A percentile compares a stretch with the other conserved stretches of the same genome.
phyloP scores from a whole-genome alignment of 2,888 invertebrate species.

The Leptopilina syphax region DNA sequence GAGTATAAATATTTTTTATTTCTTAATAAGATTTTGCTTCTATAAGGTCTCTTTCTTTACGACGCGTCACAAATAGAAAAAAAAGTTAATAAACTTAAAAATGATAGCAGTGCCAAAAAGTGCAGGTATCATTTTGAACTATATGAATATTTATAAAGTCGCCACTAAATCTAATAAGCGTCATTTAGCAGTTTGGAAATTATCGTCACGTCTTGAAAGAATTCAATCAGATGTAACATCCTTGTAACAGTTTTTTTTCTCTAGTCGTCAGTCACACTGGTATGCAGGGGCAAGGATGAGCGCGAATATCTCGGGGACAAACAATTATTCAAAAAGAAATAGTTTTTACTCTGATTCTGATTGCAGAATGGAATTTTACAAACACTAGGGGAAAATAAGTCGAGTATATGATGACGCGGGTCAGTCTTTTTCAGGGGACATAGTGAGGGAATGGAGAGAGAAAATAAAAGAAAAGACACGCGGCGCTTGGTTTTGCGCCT shows the following conservation, averaged over 20 bases:
- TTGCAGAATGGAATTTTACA: slow-evolving; percentile 33
- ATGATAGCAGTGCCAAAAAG: no score
- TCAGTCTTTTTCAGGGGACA: background rate
- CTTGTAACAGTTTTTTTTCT: slow-evolving; percentile 40
- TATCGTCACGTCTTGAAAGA: slow-evolving; percentile 36
- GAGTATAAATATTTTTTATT: no score
- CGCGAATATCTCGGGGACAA: slow-evolving; percentile 24
- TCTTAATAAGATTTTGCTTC: no score
- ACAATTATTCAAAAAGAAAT: slow-evolving; percentile 32
- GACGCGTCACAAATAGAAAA: no score
- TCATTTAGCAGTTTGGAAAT: slow-evolving; percentile 25
- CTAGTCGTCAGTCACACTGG: slow-evolving; percentile 1
- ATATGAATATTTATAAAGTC: background rate
- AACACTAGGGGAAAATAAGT: slow-evolving; percentile 26
- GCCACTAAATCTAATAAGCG: slow-evolving; percentile 38
- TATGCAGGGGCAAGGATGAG: background rate
- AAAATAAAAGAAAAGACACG: slow-evolving; percentile 29
- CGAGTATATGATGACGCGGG: slow-evolving; percentile 20
- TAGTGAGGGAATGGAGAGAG: background rate
- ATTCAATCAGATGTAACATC: slow-evolving; percentile 38
- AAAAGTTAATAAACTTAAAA: no score
- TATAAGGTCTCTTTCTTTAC: no score
- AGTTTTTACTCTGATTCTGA: slow-evolving; percentile 28
- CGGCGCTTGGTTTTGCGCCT: slow-evolving; percentile 49
- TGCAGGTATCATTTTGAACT: no score